phyloP scores from a whole-genome alignment of 2,888 invertebrate species.

The Agrochola lychnidis region DNA sequence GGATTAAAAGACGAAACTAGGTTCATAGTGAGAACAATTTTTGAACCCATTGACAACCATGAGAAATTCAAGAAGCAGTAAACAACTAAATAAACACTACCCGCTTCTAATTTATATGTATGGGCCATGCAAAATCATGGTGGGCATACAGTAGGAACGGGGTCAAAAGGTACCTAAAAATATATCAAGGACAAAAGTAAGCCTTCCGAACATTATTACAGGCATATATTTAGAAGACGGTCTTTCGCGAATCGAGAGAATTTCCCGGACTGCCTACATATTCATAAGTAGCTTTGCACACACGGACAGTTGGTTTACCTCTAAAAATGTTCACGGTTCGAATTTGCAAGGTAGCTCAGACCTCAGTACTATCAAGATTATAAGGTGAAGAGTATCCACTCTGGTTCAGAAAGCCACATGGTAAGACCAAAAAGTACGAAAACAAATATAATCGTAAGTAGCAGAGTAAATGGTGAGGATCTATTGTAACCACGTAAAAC shows the following conservation, averaged over 20 bases:
- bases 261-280: neutral
- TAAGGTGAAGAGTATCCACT: neutral
- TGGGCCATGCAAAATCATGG: neutral
- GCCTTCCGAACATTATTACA: neutral
- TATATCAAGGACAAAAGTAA: conserved; percentile 21
- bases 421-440: neutral
- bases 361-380: neutral
- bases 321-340: neutral
- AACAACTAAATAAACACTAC: neutral
- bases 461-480: conserved; percentile 17
- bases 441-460: conserved; percentile 21
- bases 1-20: neutral
- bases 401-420: neutral
- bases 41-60: no score
- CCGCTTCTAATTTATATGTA: neutral
- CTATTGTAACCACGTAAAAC: conserved; percentile 13
- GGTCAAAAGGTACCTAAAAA: conserved; percentile 17
- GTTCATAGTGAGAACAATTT: neutral
- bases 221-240: neutral
- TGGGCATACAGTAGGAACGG: neutral
- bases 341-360: neutral
- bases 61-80: neutral
- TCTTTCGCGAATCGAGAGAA: neutral
- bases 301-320: no score
- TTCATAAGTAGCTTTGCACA: neutral